These are phyloP conservation scores for Columba livia DNA, from an alignment of 2,113 vertebrate species.

Conservation along the genomic window DNA sequence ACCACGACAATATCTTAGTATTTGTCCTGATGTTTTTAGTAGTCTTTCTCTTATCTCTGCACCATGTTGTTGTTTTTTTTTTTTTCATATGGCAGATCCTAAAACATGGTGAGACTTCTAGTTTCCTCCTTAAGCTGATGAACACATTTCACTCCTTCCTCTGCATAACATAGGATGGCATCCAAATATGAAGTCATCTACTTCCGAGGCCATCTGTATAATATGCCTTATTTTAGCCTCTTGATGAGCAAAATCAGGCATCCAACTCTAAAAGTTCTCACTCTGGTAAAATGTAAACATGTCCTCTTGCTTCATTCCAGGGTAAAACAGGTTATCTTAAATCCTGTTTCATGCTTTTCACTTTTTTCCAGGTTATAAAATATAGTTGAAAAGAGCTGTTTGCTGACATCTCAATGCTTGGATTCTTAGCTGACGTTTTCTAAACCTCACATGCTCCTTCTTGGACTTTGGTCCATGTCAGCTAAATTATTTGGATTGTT, in stretches of 20 bases:
- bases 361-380: not conserved
- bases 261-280: not conserved
- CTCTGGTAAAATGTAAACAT: not conserved
- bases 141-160: conserved; percentile 8
- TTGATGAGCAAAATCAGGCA: not conserved
- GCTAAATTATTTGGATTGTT: not conserved
- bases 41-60: not conserved
- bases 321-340: conserved; percentile 10
- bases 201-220: conserved; percentile 13
- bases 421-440: not conserved
- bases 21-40: not conserved
- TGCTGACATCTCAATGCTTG: not conserved
- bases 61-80: not conserved
- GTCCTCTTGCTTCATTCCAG: not conserved
- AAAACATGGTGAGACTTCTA: not conserved
- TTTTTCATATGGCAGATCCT: not conserved
- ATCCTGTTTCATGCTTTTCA: not conserved
- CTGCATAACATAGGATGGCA: not conserved
- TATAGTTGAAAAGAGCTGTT: not conserved
- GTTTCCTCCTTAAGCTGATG: not conserved
- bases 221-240: not conserved
- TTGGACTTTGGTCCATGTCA: not conserved
- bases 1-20: not conserved
- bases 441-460: not conserved
- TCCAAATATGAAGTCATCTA: conserved; percentile 35